Conservation (phyloP, 2,888 invertebrate genomes). For the Xanthorhoe spadicearia region DNA sequence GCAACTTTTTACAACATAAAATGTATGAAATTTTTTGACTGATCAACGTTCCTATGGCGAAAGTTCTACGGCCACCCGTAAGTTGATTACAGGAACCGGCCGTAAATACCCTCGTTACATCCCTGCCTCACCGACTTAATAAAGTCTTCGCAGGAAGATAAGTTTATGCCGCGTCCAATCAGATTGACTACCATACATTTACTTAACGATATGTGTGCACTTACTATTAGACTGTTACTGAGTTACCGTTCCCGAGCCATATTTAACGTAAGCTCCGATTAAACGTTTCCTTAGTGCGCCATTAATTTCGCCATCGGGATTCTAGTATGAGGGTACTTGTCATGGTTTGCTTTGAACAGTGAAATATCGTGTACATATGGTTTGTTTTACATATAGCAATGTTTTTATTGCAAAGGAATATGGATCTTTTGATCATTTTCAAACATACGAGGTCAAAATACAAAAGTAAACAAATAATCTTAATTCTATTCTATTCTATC, state of each 20-base stretch:
- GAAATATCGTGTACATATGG: no score
- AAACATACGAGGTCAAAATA: no score
- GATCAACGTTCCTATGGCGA: no score
- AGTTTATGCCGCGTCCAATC: conserved; percentile 38
- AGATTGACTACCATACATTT: conserved; percentile 42
- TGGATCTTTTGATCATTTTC: no score
- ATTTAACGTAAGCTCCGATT: conserved; percentile 23
- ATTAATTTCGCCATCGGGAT: conserved; percentile 28
- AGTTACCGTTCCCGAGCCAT: conserved; percentile 17
- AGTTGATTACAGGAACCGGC: no score
- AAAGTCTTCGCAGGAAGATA: conserved; percentile 44
- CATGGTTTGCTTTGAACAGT: not conserved
- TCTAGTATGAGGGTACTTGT: not conserved
- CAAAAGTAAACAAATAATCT: no score
- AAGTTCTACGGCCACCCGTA: no score
- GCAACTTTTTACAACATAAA: no score
- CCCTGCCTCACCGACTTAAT: conserved; percentile 35
- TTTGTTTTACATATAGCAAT: no score
- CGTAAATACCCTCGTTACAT: conserved; percentile 12
- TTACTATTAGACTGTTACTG: conserved; percentile 25
- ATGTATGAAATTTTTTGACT: no score
- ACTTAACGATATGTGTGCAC: conserved; percentile 45
- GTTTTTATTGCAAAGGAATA: no score
- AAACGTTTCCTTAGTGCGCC: conserved; percentile 11
- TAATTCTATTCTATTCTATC: no score